Percentiles rank a stretch among this genome's conserved stretches.
phyloP scores from a whole-genome alignment of 2,113 vertebrate species.

The Gopherus evgoodei region DNA sequence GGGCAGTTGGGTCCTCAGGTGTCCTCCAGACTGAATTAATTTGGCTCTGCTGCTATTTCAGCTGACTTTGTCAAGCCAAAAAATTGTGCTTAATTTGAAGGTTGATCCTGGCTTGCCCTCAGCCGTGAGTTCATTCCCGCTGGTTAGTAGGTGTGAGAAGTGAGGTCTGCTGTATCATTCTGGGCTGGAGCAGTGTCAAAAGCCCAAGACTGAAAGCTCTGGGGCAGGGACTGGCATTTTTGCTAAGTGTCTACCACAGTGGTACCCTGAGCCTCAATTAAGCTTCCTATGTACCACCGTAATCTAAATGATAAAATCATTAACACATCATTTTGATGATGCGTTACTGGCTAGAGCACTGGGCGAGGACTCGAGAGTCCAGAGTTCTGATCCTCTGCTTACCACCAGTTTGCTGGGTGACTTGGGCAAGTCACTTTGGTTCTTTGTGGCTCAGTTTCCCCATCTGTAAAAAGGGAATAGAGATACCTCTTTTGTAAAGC shows the following conservation, averaged over 20 bases:
- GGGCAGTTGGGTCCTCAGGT: background rate
- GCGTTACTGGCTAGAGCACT: background rate
- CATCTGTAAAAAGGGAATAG: background rate
- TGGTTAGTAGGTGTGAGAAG: background rate
- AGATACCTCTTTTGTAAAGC: background rate
- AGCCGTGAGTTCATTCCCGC: background rate
- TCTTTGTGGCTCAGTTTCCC: background rate
- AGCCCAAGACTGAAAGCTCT: background rate
- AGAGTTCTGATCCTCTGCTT: background rate
- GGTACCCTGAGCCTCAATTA: background rate
- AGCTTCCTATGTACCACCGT: background rate
- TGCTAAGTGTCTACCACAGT: background rate
- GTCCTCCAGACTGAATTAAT: rapidly evolving
- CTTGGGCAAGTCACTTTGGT: rapidly evolving
- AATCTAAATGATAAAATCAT: background rate
- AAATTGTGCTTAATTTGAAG: background rate
- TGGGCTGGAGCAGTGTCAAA: background rate
- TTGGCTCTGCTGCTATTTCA: background rate
- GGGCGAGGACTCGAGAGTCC: background rate
- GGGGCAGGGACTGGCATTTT: rapidly evolving
- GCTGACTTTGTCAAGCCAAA: background rate
- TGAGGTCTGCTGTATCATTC: background rate
- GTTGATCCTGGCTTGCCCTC: rapidly evolving
- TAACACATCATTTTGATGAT: background rate
- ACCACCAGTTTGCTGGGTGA: background rate